Base-by-base conservation (phyloP, 1,140 invertebrate species). In the Armadillidium nasatum region DNA sequence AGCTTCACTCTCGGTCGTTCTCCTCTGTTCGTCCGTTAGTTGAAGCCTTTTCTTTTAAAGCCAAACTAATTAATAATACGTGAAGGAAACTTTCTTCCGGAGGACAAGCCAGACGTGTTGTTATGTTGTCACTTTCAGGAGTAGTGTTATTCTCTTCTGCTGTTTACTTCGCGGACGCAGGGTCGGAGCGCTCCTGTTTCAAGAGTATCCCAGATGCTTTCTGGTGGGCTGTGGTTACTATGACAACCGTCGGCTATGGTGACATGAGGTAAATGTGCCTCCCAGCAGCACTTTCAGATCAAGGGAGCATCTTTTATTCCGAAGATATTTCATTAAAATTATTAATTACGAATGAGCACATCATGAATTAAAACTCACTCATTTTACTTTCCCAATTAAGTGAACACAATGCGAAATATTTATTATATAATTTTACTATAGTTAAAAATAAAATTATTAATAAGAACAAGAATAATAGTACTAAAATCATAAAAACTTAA, bases 211-310 rank as follows among this genome's bases (percentile, higher is more conserved):
- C 90, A 43, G 87, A 88, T 75, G 88, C 95, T 86, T 98, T 98
- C 90, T 98, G 96, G 97, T 99, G 96, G 95, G 94, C 93, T 85
- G 95, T 99, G 86, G 96, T 98, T 86, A 98, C 96, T 87, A 98
- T 98, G 96, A 93, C 95, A 83, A 97, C 95, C 81, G 95, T 97
- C 81, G 95, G 96, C 84, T 98, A 98, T 89, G 96, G 96, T 86
- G 96, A 98, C 88, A 97, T 97, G 94, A 94, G 91, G 92, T 93
- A 92, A 88, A 87, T 78, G 68, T 21, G 21, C 44, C 43, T 15
- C 43, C 43, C 22, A 71, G 21, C 43, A 22, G 22, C 69, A 7
- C 69, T 71, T 71, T 22, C 43, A 33, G 22, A 71, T 71, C 43
- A 21, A 11, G 22, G 22, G 22, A 71, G 43, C 69, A 15, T 15